Percentiles rank a stretch among this genome's conserved stretches.
These are phyloP conservation scores for Rotaria macrura DNA, from an alignment of 2,888 invertebrate species.

Conservation along the genomic window DNA sequence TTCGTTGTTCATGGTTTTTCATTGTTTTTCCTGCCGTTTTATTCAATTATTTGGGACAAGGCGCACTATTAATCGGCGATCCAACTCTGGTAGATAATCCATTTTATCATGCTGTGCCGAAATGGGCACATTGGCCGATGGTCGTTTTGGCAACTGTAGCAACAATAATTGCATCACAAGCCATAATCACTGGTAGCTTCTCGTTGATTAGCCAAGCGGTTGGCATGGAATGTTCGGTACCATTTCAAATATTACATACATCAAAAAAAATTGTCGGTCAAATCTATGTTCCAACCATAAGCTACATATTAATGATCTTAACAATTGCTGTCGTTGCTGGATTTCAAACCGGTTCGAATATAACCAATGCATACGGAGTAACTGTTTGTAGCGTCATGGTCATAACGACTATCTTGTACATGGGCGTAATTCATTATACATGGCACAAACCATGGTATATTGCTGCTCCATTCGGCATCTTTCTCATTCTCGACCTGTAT, in stretches of 20 bases:
- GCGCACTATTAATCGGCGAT: not conserved
- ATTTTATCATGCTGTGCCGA: not conserved
- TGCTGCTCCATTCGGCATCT: not conserved
- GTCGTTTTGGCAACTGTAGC: not conserved
- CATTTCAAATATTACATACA: not conserved
- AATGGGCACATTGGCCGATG: not conserved
- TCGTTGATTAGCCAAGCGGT: not conserved
- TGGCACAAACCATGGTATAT: not conserved
- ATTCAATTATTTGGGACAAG: slow-evolving; percentile 7
- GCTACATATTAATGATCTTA: not conserved
- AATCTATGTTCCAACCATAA: not conserved
- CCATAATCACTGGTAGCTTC: not conserved
- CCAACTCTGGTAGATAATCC: not conserved
- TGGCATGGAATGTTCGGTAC: not conserved
- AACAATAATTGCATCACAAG: not conserved
- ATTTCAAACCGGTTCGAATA: not conserved
- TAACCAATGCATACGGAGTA: not conserved
- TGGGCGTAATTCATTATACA: not conserved
- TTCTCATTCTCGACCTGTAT: not conserved
- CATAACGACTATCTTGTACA: not conserved
- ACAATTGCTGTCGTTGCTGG: not conserved
- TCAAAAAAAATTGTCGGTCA: not conserved
- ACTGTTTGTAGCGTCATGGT: not conserved
- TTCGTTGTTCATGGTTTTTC: not conserved
- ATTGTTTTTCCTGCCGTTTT: not conserved